These are phyloP conservation scores for Odontothrips loti DNA, from an alignment of 2,888 invertebrate genomes.

Conservation along the genomic window DNA sequence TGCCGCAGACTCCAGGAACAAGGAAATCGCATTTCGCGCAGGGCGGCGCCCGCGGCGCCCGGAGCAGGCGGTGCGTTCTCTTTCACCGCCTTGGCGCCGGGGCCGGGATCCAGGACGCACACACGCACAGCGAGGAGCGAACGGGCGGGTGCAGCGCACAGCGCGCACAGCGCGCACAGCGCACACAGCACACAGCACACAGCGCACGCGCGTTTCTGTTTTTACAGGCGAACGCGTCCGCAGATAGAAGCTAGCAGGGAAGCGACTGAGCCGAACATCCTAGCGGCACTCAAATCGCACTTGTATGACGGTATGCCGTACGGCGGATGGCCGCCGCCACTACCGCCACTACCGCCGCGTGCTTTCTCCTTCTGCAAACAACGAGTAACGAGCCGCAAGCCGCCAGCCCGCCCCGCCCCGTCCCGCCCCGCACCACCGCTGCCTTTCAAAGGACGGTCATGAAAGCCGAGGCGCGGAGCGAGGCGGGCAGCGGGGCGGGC, in stretches of 20 bases:
- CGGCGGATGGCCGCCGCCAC: not conserved
- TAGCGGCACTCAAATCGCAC: not conserved
- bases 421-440: not conserved
- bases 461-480: no score
- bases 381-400: not conserved
- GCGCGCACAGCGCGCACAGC: not conserved
- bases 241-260: no score
- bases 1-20: not conserved
- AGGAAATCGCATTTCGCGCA: not conserved
- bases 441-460: not conserved
- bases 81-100: not conserved
- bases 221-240: no score
- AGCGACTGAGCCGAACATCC: no score
- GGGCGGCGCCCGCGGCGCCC: not conserved
- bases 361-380: constrained; percentile 22
- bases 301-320: no score
- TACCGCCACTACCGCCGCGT: not conserved
- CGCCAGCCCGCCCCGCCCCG: not conserved
- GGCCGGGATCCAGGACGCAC: not conserved
- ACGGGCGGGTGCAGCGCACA: not conserved
- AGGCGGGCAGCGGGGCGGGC: not conserved
- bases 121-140: not conserved
- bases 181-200: not conserved
- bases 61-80: not conserved
- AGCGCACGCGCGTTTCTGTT: no score